Evolutionary conservation across 1,140 invertebrate genomes (phyloP).

Genomic region (Drosophila paulistorum): DNA sequence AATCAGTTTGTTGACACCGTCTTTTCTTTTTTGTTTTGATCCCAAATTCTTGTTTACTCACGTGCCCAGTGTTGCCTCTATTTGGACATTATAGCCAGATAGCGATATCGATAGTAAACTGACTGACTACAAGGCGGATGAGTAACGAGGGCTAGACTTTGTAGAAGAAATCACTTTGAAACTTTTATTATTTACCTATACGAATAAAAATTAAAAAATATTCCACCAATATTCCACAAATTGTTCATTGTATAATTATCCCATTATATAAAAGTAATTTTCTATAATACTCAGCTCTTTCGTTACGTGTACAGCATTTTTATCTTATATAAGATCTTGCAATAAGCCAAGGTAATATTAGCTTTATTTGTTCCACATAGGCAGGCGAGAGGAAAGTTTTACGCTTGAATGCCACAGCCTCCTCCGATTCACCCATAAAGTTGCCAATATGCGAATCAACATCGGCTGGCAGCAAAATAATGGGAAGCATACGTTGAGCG

Average conservation of each 20-base stretch:
- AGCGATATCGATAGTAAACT: too few relatives aligned
- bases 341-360: constrained; percentile 72
- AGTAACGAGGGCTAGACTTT: too few relatives aligned
- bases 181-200: too few relatives aligned
- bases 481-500: constrained; percentile 63
- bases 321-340: constrained; percentile 55
- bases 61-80: too few relatives aligned
- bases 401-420: constrained; percentile 60
- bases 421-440: constrained; percentile 61
- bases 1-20: neutral
- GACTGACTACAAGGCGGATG: too few relatives aligned
- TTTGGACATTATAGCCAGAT: too few relatives aligned
- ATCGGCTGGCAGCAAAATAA: constrained; percentile 55
- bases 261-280: too few relatives aligned
- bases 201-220: too few relatives aligned
- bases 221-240: too few relatives aligned
- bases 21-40: neutral
- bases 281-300: constrained; percentile 10
- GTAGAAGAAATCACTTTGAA: too few relatives aligned
- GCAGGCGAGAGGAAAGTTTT: constrained; percentile 58
- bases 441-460: constrained; percentile 60
- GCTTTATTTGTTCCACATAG: constrained; percentile 65
- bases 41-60: neutral
- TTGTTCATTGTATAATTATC: too few relatives aligned
- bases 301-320: neutral